Conservation (phyloP, 2,113 vertebrate species). For the Cichladusa arquata region DNA sequence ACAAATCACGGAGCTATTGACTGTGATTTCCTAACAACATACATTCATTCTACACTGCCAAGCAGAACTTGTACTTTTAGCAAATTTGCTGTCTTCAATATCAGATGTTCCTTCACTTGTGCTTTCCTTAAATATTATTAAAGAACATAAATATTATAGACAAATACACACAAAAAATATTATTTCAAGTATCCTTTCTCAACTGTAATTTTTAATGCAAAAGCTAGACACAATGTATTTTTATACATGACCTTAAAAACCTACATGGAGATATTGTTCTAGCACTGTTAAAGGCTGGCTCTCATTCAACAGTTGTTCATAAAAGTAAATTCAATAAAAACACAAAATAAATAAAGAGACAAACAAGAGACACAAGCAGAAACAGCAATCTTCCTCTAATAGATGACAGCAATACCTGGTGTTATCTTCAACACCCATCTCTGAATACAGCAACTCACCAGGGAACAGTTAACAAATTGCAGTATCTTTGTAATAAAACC, state of each 20-base stretch:
- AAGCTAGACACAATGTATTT: not conserved
- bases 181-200: not conserved
- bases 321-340: not conserved
- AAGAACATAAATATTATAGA: not conserved
- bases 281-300: not conserved
- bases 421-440: slow-evolving; percentile 4
- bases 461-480: not conserved
- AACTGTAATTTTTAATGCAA: not conserved
- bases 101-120: not conserved
- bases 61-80: not conserved
- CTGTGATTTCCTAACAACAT: not conserved
- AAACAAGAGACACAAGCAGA: not conserved
- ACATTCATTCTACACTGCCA: not conserved
- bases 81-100: not conserved
- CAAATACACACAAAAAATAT: not conserved
- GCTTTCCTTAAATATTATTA: not conserved
- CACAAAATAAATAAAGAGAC: not conserved
- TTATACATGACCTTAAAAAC: not conserved
- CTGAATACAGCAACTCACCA: not conserved
- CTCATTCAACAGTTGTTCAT: not conserved
- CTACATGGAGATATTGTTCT: not conserved
- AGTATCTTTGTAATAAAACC: slow-evolving; percentile 14
- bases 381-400: not conserved
- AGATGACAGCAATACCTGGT: slow-evolving; percentile 5
- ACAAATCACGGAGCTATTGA: not conserved